A percentile compares a stretch with the other conserved stretches of the same genome.
These are phyloP conservation scores for Oreochromis spilurus DNA, from an alignment of 2,113 vertebrate genomes.

Conservation along the genomic window DNA sequence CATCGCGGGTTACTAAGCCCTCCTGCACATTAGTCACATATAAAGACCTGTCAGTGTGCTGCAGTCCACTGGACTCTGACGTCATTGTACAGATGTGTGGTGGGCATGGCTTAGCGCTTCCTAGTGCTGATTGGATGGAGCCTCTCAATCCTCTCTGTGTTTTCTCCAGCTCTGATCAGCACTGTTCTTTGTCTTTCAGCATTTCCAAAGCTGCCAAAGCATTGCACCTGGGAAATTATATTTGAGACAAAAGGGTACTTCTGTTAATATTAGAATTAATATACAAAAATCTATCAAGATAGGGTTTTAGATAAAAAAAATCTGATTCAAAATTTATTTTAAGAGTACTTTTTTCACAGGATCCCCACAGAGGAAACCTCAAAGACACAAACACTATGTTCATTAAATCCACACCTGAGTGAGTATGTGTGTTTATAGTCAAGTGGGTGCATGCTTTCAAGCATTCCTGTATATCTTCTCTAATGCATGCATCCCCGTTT, in stretches of 20 bases:
- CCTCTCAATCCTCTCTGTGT: conserved; percentile 21
- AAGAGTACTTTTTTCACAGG: neutral
- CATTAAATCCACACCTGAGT: conserved; percentile 8
- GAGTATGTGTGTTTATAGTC: neutral
- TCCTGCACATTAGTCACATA: conserved; percentile 13
- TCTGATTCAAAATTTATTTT: neutral
- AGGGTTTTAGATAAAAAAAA: neutral
- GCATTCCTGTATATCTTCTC: neutral
- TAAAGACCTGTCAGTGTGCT: neutral
- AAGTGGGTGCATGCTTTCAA: neutral
- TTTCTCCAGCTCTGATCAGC: neutral
- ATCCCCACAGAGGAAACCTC: neutral
- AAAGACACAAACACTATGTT: neutral
- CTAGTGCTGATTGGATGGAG: conserved; percentile 38
- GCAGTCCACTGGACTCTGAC: conserved; percentile 27
- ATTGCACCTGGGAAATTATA: neutral
- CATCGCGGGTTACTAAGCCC: neutral
- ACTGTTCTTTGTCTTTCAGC: conserved; percentile 10
- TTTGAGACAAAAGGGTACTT: neutral
- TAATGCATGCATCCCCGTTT: neutral
- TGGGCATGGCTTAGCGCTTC: conserved; percentile 34
- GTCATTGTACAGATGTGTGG: conserved; percentile 56
- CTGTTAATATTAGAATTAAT: neutral
- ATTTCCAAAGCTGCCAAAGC: neutral
- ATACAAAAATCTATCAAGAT: neutral